A percentile compares a stretch with the other conserved stretches of the same genome.
These are phyloP conservation scores for Synodontis membranacea DNA, from an alignment of 2,113 vertebrate genomes.

Conservation along the genomic window DNA sequence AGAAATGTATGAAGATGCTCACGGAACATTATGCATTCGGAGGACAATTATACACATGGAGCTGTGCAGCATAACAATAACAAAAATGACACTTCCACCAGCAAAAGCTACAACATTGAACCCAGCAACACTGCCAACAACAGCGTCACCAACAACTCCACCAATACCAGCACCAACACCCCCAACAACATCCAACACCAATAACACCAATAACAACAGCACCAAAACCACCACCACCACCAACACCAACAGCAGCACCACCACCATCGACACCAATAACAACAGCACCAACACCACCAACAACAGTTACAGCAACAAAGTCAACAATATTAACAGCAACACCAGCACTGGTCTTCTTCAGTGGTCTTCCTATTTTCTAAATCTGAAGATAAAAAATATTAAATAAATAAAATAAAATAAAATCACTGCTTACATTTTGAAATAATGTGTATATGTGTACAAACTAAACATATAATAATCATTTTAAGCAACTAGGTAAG, in stretches of 20 bases:
- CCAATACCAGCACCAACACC: not conserved
- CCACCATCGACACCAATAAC: not conserved
- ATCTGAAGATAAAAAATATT: too few relatives aligned
- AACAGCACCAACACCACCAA: not conserved
- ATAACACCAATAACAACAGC: not conserved
- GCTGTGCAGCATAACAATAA: not conserved
- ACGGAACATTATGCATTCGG: not conserved
- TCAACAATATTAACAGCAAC: not conserved
- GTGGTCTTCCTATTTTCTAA: not conserved
- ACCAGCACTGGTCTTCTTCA: too few relatives aligned
- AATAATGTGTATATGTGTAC: not conserved
- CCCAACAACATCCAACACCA: not conserved
- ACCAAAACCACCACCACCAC: not conserved
- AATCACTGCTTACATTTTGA: not conserved
- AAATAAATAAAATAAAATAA: too few relatives aligned
- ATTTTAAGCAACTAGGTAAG: not conserved
- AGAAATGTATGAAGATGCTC: not conserved
- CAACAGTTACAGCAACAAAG: not conserved
- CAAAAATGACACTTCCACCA: not conserved
- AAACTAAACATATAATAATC: not conserved
- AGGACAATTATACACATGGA: not conserved
- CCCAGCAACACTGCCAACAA: not conserved
- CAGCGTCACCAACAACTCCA: not conserved
- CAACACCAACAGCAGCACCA: not conserved
- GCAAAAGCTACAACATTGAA: not conserved